Percentiles rank a stretch among this genome's conserved stretches.
phyloP scores from a whole-genome alignment of 2,888 invertebrate species.

The Conistra vaccinii region DNA sequence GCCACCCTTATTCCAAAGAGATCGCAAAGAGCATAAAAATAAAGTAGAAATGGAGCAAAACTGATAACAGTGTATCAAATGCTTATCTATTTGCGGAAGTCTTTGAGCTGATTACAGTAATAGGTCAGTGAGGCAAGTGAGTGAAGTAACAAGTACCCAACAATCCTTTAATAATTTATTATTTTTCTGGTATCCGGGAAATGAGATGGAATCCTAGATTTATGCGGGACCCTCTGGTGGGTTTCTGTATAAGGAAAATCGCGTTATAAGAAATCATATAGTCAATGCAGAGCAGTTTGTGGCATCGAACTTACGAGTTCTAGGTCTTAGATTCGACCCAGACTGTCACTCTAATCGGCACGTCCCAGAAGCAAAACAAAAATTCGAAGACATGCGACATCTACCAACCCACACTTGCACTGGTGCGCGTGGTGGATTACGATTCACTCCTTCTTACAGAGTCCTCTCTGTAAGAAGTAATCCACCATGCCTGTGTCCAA shows the following conservation, averaged over 20 bases:
- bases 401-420: not conserved
- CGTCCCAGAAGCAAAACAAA: not conserved
- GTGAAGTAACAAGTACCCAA: not conserved
- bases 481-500: not conserved
- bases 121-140: constrained; percentile 45
- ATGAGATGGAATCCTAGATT: not conserved
- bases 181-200: not conserved
- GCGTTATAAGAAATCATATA: not conserved
- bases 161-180: not conserved
- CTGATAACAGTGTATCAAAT: constrained; percentile 37
- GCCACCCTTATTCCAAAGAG: not conserved
- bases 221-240: not conserved
- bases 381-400: not conserved
- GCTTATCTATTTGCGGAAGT: constrained; percentile 58
- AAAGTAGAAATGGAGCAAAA: constrained; percentile 24
- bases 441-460: not conserved
- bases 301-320: too few species aligned
- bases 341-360: not conserved
- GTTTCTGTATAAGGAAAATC: not conserved
- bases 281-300: not conserved
- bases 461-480: not conserved
- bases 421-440: not conserved
- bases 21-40: constrained; percentile 16
- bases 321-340: not conserved
- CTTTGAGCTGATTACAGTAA: constrained; percentile 51